Evolutionary conservation across 2,888 invertebrate genomes (phyloP).

Genomic region (Phorcus lineatus): DNA sequence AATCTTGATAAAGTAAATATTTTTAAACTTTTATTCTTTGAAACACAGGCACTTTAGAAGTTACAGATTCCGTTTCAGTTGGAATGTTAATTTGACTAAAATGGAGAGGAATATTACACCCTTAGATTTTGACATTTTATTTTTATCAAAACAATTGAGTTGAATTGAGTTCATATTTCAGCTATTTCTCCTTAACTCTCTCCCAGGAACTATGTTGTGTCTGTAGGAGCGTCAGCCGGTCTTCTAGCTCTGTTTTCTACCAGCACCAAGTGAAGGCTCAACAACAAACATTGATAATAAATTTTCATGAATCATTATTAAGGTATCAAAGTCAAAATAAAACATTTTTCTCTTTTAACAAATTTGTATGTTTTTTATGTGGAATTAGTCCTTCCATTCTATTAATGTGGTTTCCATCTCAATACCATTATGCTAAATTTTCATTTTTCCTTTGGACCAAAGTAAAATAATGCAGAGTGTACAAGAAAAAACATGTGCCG

Average conservation of each 20-base stretch:
- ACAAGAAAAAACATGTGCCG: no score
- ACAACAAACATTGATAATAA: not conserved
- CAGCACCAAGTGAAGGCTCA: constrained; percentile 75
- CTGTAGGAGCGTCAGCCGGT: constrained; percentile 91
- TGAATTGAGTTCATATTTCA: not conserved
- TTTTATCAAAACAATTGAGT: not conserved
- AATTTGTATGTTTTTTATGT: no score
- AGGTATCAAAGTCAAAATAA: constrained; percentile 6
- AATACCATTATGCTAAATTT: no score
- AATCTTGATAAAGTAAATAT: no score
- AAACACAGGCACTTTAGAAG: no score
- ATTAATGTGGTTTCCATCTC: no score
- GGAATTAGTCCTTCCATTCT: no score
- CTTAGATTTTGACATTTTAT: not conserved
- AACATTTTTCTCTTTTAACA: constrained; percentile 11
- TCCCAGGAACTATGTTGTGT: constrained; percentile 88
- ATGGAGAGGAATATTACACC: not conserved
- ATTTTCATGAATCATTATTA: not conserved
- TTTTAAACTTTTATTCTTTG: no score
- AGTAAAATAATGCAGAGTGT: no score
- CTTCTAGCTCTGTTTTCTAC: constrained; percentile 96
- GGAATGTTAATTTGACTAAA: no score
- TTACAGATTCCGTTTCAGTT: no score
- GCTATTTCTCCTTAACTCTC: constrained; percentile 45
- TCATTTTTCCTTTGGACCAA: no score